A percentile compares a stretch with the other conserved stretches of the same genome.
phyloP scores from a whole-genome alignment of 2,888 invertebrate species.

The Dinocampus coccinellae region DNA sequence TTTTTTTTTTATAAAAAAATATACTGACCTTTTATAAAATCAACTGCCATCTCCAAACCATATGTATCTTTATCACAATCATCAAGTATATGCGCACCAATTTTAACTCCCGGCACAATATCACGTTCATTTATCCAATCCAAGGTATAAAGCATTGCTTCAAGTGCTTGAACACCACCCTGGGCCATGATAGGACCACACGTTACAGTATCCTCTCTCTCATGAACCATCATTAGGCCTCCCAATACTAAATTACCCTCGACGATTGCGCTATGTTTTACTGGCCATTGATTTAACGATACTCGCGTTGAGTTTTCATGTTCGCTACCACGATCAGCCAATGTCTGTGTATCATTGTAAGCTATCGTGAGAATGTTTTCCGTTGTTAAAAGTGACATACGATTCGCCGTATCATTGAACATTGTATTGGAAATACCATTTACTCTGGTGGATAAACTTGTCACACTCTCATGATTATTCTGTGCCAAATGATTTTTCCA shows the following conservation, averaged over 20 bases:
- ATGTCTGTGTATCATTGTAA: slow-evolving; percentile 14
- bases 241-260: slow-evolving; percentile 88
- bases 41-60: slow-evolving; percentile 92
- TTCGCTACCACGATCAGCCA: slow-evolving; percentile 26
- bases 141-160: slow-evolving; percentile 89
- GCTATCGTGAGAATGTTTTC: background rate
- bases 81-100: slow-evolving; percentile 89
- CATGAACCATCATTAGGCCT: slow-evolving; percentile 94
- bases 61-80: slow-evolving; percentile 95
- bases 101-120: slow-evolving; percentile 78
- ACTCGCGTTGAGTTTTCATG: slow-evolving; percentile 58
- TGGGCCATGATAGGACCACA: slow-evolving; percentile 93
- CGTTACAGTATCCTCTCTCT: slow-evolving; percentile 82
- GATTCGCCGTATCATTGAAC: slow-evolving; percentile 1
- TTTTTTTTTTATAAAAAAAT: too few species aligned
- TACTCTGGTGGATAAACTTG: background rate
- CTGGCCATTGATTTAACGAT: slow-evolving; percentile 75
- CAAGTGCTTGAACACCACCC: slow-evolving; percentile 86
- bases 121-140: slow-evolving; percentile 77
- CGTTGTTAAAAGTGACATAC: slow-evolving; percentile 13
- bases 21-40: slow-evolving; percentile 88
- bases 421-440: background rate
- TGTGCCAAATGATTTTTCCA: background rate
- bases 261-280: slow-evolving; percentile 83
- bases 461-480: background rate